These are phyloP conservation scores for Sarotherodon lohbergeri DNA, from an alignment of 2,113 vertebrate genomes.

Conservation along the genomic window DNA sequence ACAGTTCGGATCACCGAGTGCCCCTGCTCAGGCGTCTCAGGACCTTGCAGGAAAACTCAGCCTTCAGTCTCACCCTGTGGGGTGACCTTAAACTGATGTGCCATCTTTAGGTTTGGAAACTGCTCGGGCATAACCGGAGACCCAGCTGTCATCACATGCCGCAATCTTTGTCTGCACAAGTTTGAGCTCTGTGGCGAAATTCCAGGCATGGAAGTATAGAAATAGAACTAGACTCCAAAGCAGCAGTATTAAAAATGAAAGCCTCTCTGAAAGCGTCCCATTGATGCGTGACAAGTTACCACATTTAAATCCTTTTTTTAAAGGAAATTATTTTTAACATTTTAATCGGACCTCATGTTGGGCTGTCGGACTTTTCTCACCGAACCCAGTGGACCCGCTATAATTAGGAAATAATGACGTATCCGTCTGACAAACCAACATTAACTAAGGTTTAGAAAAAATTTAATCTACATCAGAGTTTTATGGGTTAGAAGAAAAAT, in stretches of 20 bases:
- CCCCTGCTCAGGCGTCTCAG: neutral
- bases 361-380: neutral
- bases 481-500: neutral
- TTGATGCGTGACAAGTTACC: neutral
- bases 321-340: neutral
- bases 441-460: neutral
- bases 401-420: neutral
- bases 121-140: neutral
- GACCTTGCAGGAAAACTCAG: neutral
- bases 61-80: neutral
- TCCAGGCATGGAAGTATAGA: neutral
- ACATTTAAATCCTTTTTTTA: neutral
- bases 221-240: neutral
- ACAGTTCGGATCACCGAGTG: neutral
- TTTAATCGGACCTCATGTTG: neutral
- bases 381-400: neutral
- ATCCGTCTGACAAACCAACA: neutral
- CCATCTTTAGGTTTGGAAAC: neutral
- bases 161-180: neutral
- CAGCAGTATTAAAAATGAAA: neutral
- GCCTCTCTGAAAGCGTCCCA: neutral
- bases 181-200: neutral
- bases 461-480: neutral
- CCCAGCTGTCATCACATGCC: neutral
- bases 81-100: neutral